A percentile compares a stretch with the other conserved stretches of the same genome.
These are phyloP conservation scores for Sorex fumeus DNA, from an alignment of 2,113 vertebrate genomes.

Conservation along the genomic window DNA sequence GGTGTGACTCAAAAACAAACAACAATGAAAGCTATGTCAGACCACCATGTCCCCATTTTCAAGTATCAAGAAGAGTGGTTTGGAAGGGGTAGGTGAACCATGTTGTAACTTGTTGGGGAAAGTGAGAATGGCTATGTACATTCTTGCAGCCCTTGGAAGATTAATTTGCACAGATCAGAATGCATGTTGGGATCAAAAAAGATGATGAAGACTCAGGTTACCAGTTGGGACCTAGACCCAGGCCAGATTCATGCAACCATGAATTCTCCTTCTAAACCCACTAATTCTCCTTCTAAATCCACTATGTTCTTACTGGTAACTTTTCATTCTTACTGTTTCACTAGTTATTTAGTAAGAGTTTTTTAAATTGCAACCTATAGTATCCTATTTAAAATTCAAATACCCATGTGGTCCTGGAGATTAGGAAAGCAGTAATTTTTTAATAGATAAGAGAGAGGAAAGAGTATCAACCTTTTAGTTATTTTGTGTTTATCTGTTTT, in stretches of 20 bases:
- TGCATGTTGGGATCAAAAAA: neutral
- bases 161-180: neutral
- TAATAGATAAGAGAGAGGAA: no score
- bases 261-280: neutral
- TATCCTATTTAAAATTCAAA: neutral
- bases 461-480: no score
- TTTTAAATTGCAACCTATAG: no score
- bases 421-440: neutral
- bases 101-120: no score
- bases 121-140: neutral
- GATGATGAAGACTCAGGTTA: neutral
- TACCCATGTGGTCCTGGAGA: neutral
- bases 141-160: accelerated
- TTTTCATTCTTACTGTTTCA: neutral
- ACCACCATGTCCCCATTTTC: no score
- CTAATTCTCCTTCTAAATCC: conserved; percentile 12
- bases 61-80: no score
- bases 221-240: neutral
- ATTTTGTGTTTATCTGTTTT: no score
- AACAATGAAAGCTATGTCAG: neutral
- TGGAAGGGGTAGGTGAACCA: neutral
- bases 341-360: neutral
- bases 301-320: no score
- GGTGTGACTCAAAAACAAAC: no score
- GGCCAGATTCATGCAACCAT: neutral